Evolutionary conservation across 2,113 vertebrate genomes (phyloP).

Genomic region (Cavia porcellus): DNA sequence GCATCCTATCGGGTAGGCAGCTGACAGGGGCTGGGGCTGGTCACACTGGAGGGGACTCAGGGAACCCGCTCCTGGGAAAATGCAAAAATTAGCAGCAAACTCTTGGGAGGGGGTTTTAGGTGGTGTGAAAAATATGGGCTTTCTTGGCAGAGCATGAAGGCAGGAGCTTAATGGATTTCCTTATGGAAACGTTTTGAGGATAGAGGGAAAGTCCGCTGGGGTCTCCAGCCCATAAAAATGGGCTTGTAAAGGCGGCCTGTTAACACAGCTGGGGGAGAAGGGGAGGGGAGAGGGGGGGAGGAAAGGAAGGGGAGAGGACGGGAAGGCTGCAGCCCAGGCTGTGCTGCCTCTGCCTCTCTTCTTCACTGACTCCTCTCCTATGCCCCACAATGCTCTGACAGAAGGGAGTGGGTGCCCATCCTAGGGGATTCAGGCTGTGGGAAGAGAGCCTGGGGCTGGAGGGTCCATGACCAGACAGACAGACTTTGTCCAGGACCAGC

Average conservation of each 20-base stretch:
- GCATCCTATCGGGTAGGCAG: neutral
- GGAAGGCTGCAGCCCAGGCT: neutral
- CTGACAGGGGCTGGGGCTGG: neutral
- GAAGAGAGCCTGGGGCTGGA: neutral
- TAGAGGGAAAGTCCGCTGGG: constrained; percentile 75
- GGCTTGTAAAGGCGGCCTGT: constrained; percentile 76
- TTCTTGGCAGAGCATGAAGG: constrained; percentile 82
- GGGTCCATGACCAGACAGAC: neutral
- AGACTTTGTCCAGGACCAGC: neutral
- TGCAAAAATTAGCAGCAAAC: constrained; percentile 52
- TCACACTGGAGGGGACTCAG: neutral
- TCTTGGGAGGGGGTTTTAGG: constrained; percentile 67
- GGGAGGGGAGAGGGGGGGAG: fast-evolving
- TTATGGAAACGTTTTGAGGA: constrained; percentile 77
- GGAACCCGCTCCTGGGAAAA: constrained; percentile 40
- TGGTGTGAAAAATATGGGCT: constrained; percentile 74
- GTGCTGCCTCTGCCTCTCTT: neutral
- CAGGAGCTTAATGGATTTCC: constrained; percentile 78
- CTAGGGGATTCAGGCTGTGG: neutral
- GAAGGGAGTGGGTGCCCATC: neutral
- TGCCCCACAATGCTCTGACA: neutral
- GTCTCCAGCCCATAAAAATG: constrained; percentile 76
- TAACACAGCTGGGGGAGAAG: constrained; percentile 57
- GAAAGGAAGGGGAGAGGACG: fast-evolving
- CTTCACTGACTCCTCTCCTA: neutral